These are phyloP conservation scores for Heliocidaris erythrogramma DNA, from an alignment of 35 echinoderm and acorn worm species.

Conservation along the genomic window DNA sequence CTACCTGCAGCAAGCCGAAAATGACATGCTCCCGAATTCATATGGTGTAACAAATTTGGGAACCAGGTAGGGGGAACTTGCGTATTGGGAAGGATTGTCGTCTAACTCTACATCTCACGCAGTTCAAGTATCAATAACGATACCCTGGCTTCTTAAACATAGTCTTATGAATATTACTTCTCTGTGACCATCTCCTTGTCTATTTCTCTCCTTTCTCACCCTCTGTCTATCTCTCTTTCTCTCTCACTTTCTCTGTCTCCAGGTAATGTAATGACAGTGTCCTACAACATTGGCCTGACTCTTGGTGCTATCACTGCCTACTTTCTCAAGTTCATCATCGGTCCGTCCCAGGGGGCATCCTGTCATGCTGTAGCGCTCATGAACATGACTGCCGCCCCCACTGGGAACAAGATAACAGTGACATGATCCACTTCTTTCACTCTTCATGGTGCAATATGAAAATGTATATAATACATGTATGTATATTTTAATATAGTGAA, in stretches of 20 bases:
- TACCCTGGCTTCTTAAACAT: no score
- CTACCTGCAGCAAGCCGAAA: no score
- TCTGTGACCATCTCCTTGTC: no score
- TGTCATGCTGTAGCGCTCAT: background rate
- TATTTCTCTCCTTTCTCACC: no score
- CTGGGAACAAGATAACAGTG: background rate
- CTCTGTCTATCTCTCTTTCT: no score
- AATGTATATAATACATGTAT: background rate
- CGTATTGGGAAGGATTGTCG: no score
- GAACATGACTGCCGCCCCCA: background rate
- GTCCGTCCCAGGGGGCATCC: constrained; percentile 19
- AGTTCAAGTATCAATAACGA: no score
- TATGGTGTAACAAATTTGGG: no score
- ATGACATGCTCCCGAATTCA: no score
- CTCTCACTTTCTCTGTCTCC: background rate
- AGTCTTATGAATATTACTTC: no score
- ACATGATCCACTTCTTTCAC: background rate
- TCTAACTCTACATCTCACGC: no score
- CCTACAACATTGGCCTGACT: constrained; percentile 72
- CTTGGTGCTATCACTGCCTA: constrained; percentile 69
- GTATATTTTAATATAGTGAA: background rate
- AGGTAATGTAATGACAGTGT: constrained; percentile 89
- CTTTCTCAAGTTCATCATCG: constrained; percentile 61
- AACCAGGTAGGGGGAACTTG: no score
- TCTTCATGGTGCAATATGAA: background rate